Evolutionary conservation across 2,888 invertebrate genomes (phyloP), one percentile per base, ranked within the genome.

Genomic region (Cantharis flavilabris): DNA sequence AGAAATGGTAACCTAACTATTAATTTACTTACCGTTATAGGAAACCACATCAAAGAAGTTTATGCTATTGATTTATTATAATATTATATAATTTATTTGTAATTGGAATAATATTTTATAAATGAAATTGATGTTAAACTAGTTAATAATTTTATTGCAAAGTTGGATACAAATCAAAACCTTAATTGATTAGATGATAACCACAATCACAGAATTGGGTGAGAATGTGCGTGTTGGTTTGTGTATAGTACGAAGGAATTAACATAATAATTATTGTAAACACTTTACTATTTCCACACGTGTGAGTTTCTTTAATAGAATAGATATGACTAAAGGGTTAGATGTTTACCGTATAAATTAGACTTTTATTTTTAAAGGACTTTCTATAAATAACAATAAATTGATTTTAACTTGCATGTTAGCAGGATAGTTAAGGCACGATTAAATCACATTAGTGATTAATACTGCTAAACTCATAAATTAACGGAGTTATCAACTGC

Each of bases 401-500:
- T 49, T 49, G 49, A n/a, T 49, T 49, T 49, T 49, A 49, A 49
- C 49, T 49, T 49, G 49, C 49, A 49, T 49, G 49, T 49, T 49
- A 49, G 49, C n/a, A n/a, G 49, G n/a, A 49, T 13, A 49, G 49
- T n/a, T 49, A 49, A 49, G 49, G n/a, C n/a, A n/a, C 49, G n/a
- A 49, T 70, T 49, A 23, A 69, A 69, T 73, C 62, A 23, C 73
- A 62, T 73, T 33, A 73, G 62, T 62, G 28, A 30, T 30, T 30
- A 30, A 30, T 11, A 23, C 28, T 11, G 23, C 71, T 64, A 75
- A 64, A 75, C 62, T 70, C 63, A 75, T 71, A 75, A 75, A 71
- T 75, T 75, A 75, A 71, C 64, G 33, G 64, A 70, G 70, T 70
- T 75, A 75, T 33, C 70, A 70, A 65, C 70, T 64, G 71, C 75